Evolutionary conservation across 2,888 invertebrate genomes (phyloP).

Genomic region (Cylindroiulus punctatus): DNA sequence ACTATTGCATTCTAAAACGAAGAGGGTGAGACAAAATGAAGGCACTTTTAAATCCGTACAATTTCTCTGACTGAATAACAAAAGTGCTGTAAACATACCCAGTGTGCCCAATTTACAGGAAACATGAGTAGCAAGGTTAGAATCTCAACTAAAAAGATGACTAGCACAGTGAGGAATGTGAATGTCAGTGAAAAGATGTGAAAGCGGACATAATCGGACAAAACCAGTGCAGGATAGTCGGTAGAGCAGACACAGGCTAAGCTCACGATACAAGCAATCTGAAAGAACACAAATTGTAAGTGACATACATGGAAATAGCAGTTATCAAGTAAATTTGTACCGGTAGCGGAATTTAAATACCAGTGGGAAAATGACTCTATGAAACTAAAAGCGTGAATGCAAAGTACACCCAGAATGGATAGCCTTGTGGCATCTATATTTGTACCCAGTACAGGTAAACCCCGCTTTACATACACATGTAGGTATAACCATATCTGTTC

Average conservation of each 20-base stretch:
- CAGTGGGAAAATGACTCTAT: no score
- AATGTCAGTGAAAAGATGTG: slow-evolving; percentile 53
- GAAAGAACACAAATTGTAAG: not conserved
- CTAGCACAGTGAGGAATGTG: slow-evolving; percentile 50
- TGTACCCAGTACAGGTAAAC: no score
- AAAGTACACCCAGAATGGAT: no score
- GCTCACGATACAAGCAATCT: slow-evolving; percentile 50
- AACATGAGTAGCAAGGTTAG: slow-evolving; percentile 48
- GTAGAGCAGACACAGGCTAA: slow-evolving; percentile 49
- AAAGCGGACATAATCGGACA: slow-evolving; percentile 25
- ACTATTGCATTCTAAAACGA: slow-evolving; percentile 43
- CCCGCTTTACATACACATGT: no score
- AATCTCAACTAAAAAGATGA: slow-evolving; percentile 53
- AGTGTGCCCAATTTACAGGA: slow-evolving; percentile 49
- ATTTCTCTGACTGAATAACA: no score
- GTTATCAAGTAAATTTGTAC: no score
- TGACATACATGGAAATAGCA: no score
- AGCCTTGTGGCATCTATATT: no score
- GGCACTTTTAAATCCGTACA: not conserved
- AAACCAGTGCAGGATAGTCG: slow-evolving; percentile 36
- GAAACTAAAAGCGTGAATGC: no score
- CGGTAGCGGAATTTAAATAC: no score
- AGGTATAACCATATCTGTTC: no score
- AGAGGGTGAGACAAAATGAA: not conserved
- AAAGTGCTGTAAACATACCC: slow-evolving; percentile 13